Evolutionary conservation across 1,140 invertebrate genomes (phyloP).

Genomic region (Penaeus japonicus): DNA sequence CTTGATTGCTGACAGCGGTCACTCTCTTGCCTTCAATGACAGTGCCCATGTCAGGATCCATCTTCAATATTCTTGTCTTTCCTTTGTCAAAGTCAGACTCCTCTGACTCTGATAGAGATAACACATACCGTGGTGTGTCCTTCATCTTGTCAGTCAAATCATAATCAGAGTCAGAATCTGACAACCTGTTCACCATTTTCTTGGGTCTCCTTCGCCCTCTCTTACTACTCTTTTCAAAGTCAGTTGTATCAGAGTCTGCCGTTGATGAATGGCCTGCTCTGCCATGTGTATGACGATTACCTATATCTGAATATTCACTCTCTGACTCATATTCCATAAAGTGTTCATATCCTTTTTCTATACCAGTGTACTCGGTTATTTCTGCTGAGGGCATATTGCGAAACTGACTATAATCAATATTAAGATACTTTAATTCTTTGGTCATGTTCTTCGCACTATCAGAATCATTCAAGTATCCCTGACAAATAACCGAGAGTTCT

Average conservation of each 20-base stretch:
- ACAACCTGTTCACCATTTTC: constrained; percentile 63
- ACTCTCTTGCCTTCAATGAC: constrained; percentile 54
- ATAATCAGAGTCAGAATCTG: constrained; percentile 67
- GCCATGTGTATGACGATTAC: constrained; percentile 68
- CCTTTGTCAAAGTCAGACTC: constrained; percentile 66
- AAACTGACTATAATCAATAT: constrained; percentile 74
- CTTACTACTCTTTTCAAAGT: constrained; percentile 21
- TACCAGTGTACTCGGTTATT: constrained; percentile 63
- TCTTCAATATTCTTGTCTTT: constrained; percentile 66
- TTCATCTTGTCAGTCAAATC: constrained; percentile 60
- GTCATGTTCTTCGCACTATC: constrained; percentile 70
- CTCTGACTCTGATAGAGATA: constrained; percentile 62
- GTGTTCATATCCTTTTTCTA: constrained; percentile 66
- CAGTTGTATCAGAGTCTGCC: constrained; percentile 24
- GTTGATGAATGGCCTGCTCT: constrained; percentile 63
- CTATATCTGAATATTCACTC: constrained; percentile 34
- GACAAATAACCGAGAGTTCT: constrained; percentile 69
- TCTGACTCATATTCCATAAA: constrained; percentile 55
- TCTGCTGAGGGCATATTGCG: constrained; percentile 68
- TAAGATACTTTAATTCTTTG: constrained; percentile 72
- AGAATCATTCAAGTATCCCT: constrained; percentile 70
- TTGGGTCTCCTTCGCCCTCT: constrained; percentile 43
- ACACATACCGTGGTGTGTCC: constrained; percentile 20
- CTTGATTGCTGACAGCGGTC: constrained; percentile 52
- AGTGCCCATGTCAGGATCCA: constrained; percentile 63